Base-by-base conservation (phyloP, 2,888 invertebrate genomes). In the Drosophila acutilabella region DNA sequence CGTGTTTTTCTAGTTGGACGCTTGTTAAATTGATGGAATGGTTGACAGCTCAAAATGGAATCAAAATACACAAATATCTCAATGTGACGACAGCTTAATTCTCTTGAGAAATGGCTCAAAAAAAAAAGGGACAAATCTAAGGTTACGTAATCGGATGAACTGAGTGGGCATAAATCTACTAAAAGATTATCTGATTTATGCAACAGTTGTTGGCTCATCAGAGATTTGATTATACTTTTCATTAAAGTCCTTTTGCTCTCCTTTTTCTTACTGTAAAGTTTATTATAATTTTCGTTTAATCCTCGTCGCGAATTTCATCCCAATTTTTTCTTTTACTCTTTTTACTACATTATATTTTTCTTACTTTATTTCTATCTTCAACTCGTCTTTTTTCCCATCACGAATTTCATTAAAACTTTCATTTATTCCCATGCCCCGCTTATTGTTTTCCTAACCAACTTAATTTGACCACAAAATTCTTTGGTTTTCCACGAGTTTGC, bases 61-160 rank as follows among this genome's bases (percentile, higher is more conserved):
- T n/a, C 16, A 52, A 57, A 48, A 74, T 52, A 76, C 66, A 42
- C 72, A 77, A 75, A 77, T 78, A 62, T 72, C 56, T 50, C 48
- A 62, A 47, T 16, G 33, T 40, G 67, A 40, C 40, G 73, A 78
- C 78, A 74, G 73, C 73, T 42, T 47, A 52, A 78, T 74, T 68
- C 53, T 38, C 48, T 54, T 18, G 26, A 45, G 8, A 20, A 23
- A 6, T 23, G 23, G 23, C 23, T 23, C n/a, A 5, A 23, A 6
- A 23, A 23, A 23, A 23, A 56, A 44, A 36, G 36, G 30, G 30
- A 36, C 11, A 36, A 36, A 4, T 13, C 13, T 13, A 36, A 11
- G 11, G 33, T 36, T 36, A 36, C 5, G 13, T 36, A 36, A 36
- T 13, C 13, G 3, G 11, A 36, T 36, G 11, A 11, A 36, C 36